A percentile compares a stretch with the other conserved stretches of the same genome.
phyloP scores from a whole-genome alignment of 2,888 invertebrate species.

The Drosophila paranaensis region DNA sequence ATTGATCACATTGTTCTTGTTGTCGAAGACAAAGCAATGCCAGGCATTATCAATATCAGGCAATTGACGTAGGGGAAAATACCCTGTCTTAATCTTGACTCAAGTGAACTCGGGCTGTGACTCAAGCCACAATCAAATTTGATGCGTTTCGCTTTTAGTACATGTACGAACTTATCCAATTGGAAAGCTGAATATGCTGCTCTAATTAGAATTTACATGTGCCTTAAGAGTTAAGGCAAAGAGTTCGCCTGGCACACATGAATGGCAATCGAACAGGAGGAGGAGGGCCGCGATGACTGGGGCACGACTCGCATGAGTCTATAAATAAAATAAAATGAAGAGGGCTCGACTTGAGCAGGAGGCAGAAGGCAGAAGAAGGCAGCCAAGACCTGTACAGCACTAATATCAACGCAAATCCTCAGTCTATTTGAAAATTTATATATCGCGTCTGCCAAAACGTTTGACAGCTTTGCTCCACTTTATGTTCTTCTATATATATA shows the following conservation, averaged over 20 bases:
- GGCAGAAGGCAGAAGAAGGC: background rate
- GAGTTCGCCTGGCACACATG: background rate
- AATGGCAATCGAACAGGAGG: conserved; percentile 12
- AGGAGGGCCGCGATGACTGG: conserved; percentile 31
- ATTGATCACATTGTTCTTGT: conserved; percentile 38
- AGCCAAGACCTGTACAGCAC: background rate
- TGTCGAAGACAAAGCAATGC: background rate
- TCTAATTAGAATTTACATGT: background rate
- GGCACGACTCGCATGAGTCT: conserved; percentile 56
- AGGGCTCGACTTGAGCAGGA: conserved; percentile 55
- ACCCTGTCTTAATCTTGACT: conserved; percentile 4
- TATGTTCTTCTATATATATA: conserved; percentile 30
- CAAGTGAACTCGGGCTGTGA: background rate
- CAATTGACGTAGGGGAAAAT: background rate
- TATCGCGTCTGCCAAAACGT: conserved; percentile 59
- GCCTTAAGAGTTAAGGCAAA: background rate
- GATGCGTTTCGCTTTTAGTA: background rate
- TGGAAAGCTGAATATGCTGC: too few relatives aligned
- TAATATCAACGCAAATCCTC: background rate
- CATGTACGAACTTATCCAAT: background rate
- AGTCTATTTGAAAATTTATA: conserved; percentile 49
- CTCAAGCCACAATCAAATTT: background rate
- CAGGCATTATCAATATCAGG: conserved; percentile 5
- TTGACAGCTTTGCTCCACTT: conserved; percentile 59
- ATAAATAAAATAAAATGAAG: conserved; percentile 72